Conservation (phyloP, 1,140 invertebrate genomes). For the Agraylea sexmaculata region DNA sequence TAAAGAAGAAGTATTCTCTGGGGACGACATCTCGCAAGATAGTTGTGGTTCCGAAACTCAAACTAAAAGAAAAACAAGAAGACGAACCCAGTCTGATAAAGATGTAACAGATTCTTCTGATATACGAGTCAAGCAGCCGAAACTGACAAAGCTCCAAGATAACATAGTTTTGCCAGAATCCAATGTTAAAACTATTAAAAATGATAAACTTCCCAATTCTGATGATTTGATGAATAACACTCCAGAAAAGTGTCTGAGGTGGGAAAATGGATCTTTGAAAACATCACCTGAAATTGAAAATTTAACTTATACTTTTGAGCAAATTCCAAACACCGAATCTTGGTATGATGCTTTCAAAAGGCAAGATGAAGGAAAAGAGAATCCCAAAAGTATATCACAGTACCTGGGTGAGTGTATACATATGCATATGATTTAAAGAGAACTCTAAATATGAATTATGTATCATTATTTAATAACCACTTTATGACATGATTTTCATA, state of each 20-base stretch:
- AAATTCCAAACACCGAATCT: slow-evolving; percentile 53
- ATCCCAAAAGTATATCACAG: slow-evolving; percentile 32
- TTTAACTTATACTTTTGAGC: slow-evolving; percentile 65
- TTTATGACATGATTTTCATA: neutral
- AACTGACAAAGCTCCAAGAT: neutral
- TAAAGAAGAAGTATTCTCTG: slow-evolving; percentile 14
- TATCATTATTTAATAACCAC: neutral
- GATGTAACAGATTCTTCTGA: slow-evolving; percentile 33
- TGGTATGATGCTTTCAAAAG: slow-evolving; percentile 69
- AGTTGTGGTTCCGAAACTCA: slow-evolving; percentile 9
- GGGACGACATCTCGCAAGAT: slow-evolving; percentile 28
- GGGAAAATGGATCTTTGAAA: slow-evolving; percentile 35
- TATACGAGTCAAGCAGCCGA: slow-evolving; percentile 1
- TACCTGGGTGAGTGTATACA: slow-evolving; percentile 33
- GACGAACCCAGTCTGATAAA: slow-evolving; percentile 29
- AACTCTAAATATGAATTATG: neutral
- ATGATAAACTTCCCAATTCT: neutral
- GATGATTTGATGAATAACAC: slow-evolving; percentile 1
- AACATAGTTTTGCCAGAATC: neutral
- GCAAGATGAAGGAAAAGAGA: slow-evolving; percentile 57
- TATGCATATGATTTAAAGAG: slow-evolving; percentile 23
- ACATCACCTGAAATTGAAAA: slow-evolving; percentile 48
- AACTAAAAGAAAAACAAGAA: slow-evolving; percentile 3
- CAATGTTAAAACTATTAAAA: neutral
- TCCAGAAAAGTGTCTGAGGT: slow-evolving; percentile 29